A percentile compares a stretch with the other conserved stretches of the same genome.
phyloP scores from a whole-genome alignment of 2,888 invertebrate species.

The Tortrix viridana region DNA sequence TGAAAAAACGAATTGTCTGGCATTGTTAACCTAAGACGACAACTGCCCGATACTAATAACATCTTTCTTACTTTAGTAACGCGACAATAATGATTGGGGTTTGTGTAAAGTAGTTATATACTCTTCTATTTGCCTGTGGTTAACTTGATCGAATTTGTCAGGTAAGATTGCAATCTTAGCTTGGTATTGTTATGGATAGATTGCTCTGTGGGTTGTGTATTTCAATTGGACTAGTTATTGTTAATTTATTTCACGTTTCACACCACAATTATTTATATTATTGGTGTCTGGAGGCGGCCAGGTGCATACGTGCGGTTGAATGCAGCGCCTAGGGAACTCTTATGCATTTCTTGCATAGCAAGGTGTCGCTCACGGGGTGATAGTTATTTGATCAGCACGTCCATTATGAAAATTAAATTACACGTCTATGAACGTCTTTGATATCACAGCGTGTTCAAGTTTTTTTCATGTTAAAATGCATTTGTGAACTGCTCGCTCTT shows the following conservation, averaged over 20 bases:
- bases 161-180: slow-evolving; percentile 16
- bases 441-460: slow-evolving; percentile 20
- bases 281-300: slow-evolving; percentile 45
- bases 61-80: slow-evolving; percentile 52
- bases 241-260: slow-evolving; percentile 41
- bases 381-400: slow-evolving; percentile 67
- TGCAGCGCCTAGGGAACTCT: slow-evolving; percentile 61
- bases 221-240: slow-evolving; percentile 19
- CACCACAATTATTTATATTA: slow-evolving; percentile 55
- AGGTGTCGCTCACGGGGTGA: slow-evolving; percentile 62
- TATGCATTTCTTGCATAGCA: slow-evolving; percentile 65
- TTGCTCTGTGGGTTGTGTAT: slow-evolving; percentile 5
- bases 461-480: slow-evolving; percentile 1
- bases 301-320: slow-evolving; percentile 51
- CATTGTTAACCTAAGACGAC: slow-evolving; percentile 59
- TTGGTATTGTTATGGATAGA: slow-evolving; percentile 5
- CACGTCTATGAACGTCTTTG: slow-evolving; percentile 49
- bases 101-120: slow-evolving; percentile 19
- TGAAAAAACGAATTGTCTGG: slow-evolving; percentile 61
- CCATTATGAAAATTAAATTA: slow-evolving; percentile 69
- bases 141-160: slow-evolving; percentile 26
- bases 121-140: slow-evolving; percentile 17
- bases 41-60: slow-evolving; percentile 55
- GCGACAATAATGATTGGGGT: slow-evolving; percentile 23
- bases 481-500: background rate